Evolutionary conservation across 2,113 vertebrate species (phyloP).

Genomic region (Danio rerio): DNA sequence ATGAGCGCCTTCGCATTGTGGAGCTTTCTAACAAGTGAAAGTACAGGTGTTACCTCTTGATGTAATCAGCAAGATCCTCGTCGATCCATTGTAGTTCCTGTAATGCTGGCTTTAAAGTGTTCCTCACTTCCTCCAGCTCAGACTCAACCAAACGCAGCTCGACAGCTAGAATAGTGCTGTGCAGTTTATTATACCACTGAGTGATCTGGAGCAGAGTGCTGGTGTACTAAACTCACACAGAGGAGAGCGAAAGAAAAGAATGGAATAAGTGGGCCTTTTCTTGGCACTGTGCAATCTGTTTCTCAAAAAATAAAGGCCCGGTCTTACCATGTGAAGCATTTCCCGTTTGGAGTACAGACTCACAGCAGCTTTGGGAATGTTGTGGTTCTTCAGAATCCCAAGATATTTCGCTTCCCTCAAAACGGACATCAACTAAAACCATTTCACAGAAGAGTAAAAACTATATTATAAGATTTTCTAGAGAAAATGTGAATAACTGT

Average conservation of each 20-base stretch:
- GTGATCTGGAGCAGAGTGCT: conserved; percentile 73
- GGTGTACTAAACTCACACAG: conserved; percentile 65
- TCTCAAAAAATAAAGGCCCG: background rate
- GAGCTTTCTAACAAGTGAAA: too few species aligned
- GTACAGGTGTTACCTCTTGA: conserved; percentile 53
- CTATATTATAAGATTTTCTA: background rate
- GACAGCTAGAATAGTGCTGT: conserved; percentile 72
- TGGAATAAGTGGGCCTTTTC: background rate
- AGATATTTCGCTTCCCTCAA: conserved; percentile 78
- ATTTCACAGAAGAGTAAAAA: conserved; percentile 28
- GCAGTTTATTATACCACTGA: conserved; percentile 76
- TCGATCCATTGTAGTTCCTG: conserved; percentile 72
- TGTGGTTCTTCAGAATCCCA: conserved; percentile 73
- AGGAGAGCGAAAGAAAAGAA: background rate
- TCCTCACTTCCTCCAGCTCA: conserved; percentile 67
- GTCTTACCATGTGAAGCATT: conserved; percentile 73
- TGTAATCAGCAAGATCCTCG: conserved; percentile 72
- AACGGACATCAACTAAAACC: conserved; percentile 74
- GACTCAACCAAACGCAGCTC: conserved; percentile 67
- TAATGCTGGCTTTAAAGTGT: conserved; percentile 71
- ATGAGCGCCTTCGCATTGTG: background rate
- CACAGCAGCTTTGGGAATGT: conserved; percentile 73
- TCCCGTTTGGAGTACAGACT: conserved; percentile 74
- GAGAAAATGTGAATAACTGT: too few species aligned
- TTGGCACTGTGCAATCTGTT: background rate